Evolutionary conservation across 1,140 invertebrate genomes (phyloP).

Genomic region (Drepana arcuata): DNA sequence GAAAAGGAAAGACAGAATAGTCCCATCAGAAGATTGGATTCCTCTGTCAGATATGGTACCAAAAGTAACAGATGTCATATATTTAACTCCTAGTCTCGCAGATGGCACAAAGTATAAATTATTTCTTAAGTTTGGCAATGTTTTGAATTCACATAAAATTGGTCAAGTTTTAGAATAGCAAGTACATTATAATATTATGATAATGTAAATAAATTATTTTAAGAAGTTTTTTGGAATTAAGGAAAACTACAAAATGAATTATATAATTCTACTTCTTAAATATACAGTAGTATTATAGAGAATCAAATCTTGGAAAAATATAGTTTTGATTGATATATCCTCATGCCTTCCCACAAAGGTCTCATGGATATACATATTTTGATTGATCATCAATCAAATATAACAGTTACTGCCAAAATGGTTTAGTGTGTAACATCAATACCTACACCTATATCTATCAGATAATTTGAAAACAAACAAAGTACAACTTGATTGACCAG

Average conservation of each 20-base stretch:
- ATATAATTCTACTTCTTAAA: constrained; percentile 46
- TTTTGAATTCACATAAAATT: constrained; percentile 44
- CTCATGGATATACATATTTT: no score
- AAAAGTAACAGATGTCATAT: constrained; percentile 43
- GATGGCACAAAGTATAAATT: constrained; percentile 57
- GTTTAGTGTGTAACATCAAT: no score
- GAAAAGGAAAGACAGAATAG: constrained; percentile 62
- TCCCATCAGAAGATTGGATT: constrained; percentile 59
- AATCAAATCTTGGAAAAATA: constrained; percentile 38
- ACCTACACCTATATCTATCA: no score
- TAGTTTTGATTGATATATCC: constrained; percentile 36
- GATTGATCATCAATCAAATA: no score
- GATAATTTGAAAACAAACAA: no score
- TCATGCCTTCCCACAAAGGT: no score
- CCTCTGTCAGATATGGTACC: constrained; percentile 54
- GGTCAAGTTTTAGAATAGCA: constrained; percentile 46
- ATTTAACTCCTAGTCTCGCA: constrained; percentile 35
- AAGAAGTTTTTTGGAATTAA: no score
- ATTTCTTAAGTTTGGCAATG: constrained; percentile 44
- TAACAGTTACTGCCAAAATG: no score
- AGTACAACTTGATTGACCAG: no score
- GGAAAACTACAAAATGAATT: no score
- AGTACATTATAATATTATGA: not conserved
- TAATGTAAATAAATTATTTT: no score
- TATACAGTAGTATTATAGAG: constrained; percentile 37